A percentile compares a stretch with the other conserved stretches of the same genome.
Conservation (phyloP, 2,113 vertebrate genomes). For the Butorides virescens region DNA sequence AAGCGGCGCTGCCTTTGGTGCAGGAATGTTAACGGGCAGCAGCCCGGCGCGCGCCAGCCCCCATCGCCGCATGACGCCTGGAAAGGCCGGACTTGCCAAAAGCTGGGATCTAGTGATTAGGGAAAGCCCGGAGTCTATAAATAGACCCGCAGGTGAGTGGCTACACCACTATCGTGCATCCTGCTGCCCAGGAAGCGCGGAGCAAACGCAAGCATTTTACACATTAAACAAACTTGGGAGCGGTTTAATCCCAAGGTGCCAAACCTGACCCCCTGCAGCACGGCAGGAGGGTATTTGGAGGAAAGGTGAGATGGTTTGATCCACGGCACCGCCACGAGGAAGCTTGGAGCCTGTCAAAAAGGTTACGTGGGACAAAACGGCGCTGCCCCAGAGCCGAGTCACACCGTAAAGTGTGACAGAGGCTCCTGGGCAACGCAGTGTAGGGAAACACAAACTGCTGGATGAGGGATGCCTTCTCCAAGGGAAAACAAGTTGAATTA, state of each 20-base stretch:
- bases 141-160: not conserved
- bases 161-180: not conserved
- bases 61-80: not conserved
- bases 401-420: rapidly evolving
- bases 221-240: not conserved
- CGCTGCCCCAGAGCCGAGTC: not conserved
- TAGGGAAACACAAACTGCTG: not conserved
- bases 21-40: conserved; percentile 24
- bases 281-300: not conserved
- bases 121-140: conserved; percentile 36
- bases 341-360: not conserved
- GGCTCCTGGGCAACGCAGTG: not conserved
- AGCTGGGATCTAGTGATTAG: not conserved
- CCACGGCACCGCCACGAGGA: not conserved
- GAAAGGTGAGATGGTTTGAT: not conserved
- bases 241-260: not conserved
- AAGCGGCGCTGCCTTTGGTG: not conserved
- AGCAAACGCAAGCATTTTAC: not conserved
- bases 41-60: not conserved
- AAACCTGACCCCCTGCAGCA: not conserved
- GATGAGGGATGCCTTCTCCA: not conserved
- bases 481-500: not conserved
- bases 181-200: not conserved
- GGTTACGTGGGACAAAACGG: not conserved
- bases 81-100: conserved; percentile 17